These are phyloP conservation scores for Chymomyza fuscimana DNA, from an alignment of 2,888 invertebrate species.

Conservation along the genomic window DNA sequence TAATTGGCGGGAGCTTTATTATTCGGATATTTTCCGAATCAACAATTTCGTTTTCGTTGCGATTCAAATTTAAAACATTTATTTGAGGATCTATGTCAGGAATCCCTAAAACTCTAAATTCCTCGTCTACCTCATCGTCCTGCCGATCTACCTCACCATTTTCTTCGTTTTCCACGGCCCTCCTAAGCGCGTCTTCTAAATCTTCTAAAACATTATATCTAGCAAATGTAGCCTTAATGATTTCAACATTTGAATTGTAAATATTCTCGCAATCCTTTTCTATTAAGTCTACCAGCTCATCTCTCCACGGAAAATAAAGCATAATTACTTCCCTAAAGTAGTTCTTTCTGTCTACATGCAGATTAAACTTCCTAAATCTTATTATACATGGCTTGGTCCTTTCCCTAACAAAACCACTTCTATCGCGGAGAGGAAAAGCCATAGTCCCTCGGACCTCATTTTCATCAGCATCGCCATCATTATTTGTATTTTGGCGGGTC, in stretches of 20 bases:
- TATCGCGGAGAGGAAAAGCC: neutral
- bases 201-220: neutral
- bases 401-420: neutral
- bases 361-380: neutral
- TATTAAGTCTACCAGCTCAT: neutral
- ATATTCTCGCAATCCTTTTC: neutral
- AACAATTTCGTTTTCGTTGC: neutral
- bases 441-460: neutral
- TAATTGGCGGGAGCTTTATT: neutral
- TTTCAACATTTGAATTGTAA: neutral
- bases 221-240: neutral
- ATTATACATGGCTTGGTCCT: neutral
- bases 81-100: slow-evolving; percentile 1
- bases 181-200: no score
- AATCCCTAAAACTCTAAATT: neutral
- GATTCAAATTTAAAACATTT: neutral
- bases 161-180: neutral
- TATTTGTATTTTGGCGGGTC: neutral
- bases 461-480: neutral
- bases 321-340: neutral
- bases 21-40: neutral
- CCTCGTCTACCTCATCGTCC: neutral
- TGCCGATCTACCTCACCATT: neutral
- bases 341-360: slow-evolving; percentile 3
- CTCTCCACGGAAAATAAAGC: neutral